Conservation (phyloP, 2,888 invertebrate species). For the Apamea anceps region DNA sequence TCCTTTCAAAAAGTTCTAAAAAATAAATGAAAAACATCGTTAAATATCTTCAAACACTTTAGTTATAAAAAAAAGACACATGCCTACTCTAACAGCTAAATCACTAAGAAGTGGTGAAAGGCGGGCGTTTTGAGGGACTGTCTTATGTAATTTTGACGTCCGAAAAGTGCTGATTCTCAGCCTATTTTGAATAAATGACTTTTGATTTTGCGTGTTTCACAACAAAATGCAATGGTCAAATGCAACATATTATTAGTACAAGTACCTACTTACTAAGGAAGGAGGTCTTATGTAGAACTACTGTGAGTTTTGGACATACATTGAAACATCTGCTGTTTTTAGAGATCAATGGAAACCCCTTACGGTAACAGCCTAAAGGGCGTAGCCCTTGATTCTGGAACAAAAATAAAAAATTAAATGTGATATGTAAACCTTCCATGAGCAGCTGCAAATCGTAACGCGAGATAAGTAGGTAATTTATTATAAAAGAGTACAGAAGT, state of each 20-base stretch:
- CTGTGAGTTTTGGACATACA: not conserved
- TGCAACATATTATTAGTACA: not conserved
- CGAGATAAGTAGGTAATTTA: constrained; percentile 40
- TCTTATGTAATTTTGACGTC: too few relatives aligned
- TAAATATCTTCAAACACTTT: not conserved
- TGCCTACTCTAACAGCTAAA: not conserved
- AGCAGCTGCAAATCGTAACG: constrained; percentile 3
- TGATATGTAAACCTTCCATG: constrained; percentile 1
- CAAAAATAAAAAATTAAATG: not conserved
- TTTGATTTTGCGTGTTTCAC: not conserved
- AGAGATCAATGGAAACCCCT: not conserved
- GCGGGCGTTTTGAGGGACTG: not conserved
- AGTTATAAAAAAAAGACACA: not conserved
- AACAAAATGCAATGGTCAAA: not conserved
- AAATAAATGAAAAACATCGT: not conserved
- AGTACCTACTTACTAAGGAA: not conserved
- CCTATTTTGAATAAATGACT: not conserved
- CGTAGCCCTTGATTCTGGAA: not conserved
- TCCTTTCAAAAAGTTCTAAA: not conserved
- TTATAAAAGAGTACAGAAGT: constrained; percentile 38
- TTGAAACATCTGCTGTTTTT: not conserved
- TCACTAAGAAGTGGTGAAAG: not conserved
- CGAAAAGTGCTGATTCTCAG: too few relatives aligned
- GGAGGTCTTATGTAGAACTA: not conserved
- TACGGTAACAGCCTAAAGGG: not conserved